These are phyloP conservation scores for Ormia ochracea DNA, from an alignment of 2,888 invertebrate species.

Conservation along the genomic window DNA sequence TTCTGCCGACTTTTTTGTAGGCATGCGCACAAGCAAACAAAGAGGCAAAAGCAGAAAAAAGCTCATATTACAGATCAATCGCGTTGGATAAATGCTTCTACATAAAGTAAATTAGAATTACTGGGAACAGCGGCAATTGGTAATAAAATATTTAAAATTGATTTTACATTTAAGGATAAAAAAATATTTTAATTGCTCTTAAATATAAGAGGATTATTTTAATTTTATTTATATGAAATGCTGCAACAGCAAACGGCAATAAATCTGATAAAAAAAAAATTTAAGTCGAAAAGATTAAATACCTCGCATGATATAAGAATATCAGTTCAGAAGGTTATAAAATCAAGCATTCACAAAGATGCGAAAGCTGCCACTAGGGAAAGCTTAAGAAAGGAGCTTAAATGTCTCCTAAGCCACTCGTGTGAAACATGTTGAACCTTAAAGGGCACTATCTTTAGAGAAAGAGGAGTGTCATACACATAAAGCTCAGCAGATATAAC, in stretches of 20 bases:
- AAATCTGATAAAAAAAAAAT: too few species aligned
- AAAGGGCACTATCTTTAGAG: too few species aligned
- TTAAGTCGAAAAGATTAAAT: neutral
- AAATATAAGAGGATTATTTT: neutral
- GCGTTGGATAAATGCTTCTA: conserved; percentile 9
- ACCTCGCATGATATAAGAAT: too few species aligned
- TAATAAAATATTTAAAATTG: neutral
- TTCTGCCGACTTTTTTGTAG: neutral
- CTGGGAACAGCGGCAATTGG: conserved; percentile 3
- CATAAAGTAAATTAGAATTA: neutral
- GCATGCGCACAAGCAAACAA: neutral
- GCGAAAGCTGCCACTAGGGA: too few species aligned
- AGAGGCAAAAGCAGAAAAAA: neutral
- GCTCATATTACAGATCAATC: conserved; percentile 15
- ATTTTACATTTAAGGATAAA: neutral
- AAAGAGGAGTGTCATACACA: too few species aligned
- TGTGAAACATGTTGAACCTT: too few species aligned
- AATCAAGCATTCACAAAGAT: too few species aligned
- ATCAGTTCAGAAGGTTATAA: too few species aligned
- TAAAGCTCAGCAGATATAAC: too few species aligned
- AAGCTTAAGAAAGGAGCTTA: too few species aligned
- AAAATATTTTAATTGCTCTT: neutral
- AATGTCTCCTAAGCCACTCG: too few species aligned
- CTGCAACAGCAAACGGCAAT: neutral
- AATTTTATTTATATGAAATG: neutral